These are phyloP conservation scores for Ylistrum balloti DNA, from an alignment of 1,140 invertebrate genomes.

Conservation along the genomic window DNA sequence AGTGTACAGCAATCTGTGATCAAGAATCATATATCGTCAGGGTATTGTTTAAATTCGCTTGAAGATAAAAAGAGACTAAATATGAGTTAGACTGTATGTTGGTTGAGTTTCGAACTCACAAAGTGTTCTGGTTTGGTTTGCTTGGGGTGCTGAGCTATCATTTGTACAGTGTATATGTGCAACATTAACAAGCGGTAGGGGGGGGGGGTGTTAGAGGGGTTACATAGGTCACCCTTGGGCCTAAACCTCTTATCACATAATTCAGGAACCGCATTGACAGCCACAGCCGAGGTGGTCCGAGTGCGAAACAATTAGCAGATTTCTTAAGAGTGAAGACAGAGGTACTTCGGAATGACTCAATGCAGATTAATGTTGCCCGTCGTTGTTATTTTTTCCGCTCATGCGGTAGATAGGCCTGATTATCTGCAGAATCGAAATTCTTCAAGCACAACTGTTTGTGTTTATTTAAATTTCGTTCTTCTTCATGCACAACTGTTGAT, in stretches of 20 bases:
- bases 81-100: no score
- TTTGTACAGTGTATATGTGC: no score
- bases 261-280: background rate
- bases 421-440: background rate
- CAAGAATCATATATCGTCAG: no score
- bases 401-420: background rate
- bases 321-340: constrained; percentile 1
- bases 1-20: no score
- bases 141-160: no score
- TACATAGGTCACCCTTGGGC: background rate
- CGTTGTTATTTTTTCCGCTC: background rate
- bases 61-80: no score
- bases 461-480: background rate
- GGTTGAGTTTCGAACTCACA: no score
- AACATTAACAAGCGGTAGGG: no score
- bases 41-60: no score
- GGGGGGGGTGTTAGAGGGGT: background rate
- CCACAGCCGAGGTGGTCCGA: constrained; percentile 36
- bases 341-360: constrained; percentile 33
- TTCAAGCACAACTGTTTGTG: background rate
- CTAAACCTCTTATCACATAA: background rate
- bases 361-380: background rate
- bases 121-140: no score
- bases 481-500: no score
- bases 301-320: constrained; percentile 10